Evolutionary conservation across 2,113 vertebrate species (phyloP).

Genomic region (Saccopteryx bilineata): DNA sequence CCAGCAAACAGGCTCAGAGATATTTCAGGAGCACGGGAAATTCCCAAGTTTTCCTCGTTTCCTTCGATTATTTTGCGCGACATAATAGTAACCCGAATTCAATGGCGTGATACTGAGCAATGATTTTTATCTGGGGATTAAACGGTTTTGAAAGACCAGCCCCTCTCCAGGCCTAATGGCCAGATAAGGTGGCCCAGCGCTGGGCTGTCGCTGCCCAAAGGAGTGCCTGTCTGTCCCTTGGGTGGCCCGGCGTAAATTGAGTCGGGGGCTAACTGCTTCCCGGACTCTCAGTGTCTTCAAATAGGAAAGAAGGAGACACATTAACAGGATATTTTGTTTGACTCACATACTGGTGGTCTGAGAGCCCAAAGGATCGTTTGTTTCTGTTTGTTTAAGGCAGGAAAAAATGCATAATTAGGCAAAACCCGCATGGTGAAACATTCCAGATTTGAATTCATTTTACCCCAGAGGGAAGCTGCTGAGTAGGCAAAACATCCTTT

Average conservation of each 20-base stretch:
- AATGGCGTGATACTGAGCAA: constrained; percentile 76
- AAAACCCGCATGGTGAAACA: constrained; percentile 59
- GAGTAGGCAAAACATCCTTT: not conserved
- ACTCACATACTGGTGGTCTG: constrained; percentile 69
- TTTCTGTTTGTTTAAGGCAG: not conserved
- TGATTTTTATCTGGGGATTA: constrained; percentile 83
- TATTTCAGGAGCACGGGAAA: constrained; percentile 85
- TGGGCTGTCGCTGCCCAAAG: not conserved
- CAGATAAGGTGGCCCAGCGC: constrained; percentile 39
- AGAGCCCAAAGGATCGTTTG: not conserved
- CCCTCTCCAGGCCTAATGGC: constrained; percentile 69
- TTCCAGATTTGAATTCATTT: not conserved
- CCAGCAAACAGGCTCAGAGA: constrained; percentile 30
- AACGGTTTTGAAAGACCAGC: constrained; percentile 72
- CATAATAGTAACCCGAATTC: constrained; percentile 81
- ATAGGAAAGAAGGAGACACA: not conserved
- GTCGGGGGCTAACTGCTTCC: constrained; percentile 54
- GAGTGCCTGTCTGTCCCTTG: not conserved
- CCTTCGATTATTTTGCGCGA: constrained; percentile 81
- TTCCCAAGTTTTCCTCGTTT: constrained; percentile 85
- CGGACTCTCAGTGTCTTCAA: not conserved
- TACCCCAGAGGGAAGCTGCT: not conserved
- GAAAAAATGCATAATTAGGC: not conserved
- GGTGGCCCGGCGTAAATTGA: not conserved
- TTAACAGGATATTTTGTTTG: constrained; percentile 58